Conservation (phyloP, 92 coral and sea anemone genomes). For the Paragorgia papillata region DNA sequence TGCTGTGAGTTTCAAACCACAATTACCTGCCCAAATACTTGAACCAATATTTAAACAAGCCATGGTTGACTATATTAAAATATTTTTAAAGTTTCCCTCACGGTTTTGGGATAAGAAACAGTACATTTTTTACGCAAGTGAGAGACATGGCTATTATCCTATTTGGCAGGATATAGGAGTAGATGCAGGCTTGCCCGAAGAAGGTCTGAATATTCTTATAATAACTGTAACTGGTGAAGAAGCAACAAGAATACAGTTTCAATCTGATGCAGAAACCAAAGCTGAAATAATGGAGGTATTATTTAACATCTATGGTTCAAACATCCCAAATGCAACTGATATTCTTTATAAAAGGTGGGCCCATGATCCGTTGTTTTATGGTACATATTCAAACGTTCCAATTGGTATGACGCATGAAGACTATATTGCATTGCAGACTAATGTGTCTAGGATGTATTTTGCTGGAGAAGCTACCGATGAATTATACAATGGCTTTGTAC, state of each 20-base stretch:
- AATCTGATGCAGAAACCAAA: slow-evolving; percentile 55
- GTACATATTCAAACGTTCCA: slow-evolving; percentile 79
- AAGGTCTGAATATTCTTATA: slow-evolving; percentile 79
- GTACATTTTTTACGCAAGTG: slow-evolving; percentile 74
- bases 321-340: slow-evolving; percentile 67
- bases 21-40: slow-evolving; percentile 67
- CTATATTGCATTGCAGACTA: slow-evolving; percentile 57
- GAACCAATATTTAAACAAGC: slow-evolving; percentile 76
- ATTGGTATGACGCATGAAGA: slow-evolving; percentile 70
- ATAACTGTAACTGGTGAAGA: slow-evolving; percentile 87
- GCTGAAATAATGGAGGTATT: slow-evolving; percentile 76
- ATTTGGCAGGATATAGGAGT: slow-evolving; percentile 77
- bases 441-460: slow-evolving; percentile 64
- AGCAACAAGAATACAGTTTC: slow-evolving; percentile 69
- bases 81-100: slow-evolving; percentile 75
- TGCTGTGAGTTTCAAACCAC: slow-evolving; percentile 55
- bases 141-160: slow-evolving; percentile 73
- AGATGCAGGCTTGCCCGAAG: slow-evolving; percentile 62
- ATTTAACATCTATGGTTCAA: slow-evolving; percentile 62
- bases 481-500: slow-evolving; percentile 79
- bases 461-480: slow-evolving; percentile 88
- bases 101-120: slow-evolving; percentile 83
- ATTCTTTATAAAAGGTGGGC: slow-evolving; percentile 74
- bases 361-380: slow-evolving; percentile 62
- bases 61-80: slow-evolving; percentile 85